Conservation (phyloP, 2,888 invertebrate species). For the Dascillus cervinus region DNA sequence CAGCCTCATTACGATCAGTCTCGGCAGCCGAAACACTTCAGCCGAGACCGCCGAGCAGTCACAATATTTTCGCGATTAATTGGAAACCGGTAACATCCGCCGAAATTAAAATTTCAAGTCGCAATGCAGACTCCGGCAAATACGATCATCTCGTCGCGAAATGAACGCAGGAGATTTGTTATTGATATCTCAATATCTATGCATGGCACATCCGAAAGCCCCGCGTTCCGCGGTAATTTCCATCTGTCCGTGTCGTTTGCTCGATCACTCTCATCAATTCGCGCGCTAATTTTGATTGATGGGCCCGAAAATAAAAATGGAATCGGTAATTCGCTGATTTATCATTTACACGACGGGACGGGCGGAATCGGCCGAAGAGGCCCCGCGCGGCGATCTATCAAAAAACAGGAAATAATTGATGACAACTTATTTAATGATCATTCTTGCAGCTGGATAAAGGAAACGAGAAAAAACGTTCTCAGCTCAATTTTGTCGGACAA, state of each 20-base stretch:
- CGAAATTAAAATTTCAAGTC: too few species aligned
- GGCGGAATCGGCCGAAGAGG: too few species aligned
- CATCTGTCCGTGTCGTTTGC: constrained; percentile 17
- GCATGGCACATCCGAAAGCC: constrained; percentile 23
- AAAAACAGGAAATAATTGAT: constrained; percentile 18
- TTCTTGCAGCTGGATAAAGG: constrained; percentile 13
- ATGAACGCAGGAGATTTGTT: too few species aligned
- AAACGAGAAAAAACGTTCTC: constrained; percentile 10
- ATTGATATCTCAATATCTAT: constrained; percentile 29
- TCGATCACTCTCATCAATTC: constrained; percentile 21
- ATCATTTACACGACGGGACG: too few species aligned
- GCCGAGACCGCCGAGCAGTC: too few species aligned
- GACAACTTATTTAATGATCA: constrained; percentile 20
- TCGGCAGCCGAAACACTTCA: too few species aligned
- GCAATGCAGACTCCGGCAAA: too few species aligned
- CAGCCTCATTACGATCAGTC: too few species aligned
- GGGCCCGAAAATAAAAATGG: constrained; percentile 2
- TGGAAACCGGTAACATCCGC: too few species aligned
- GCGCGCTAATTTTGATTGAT: constrained; percentile 18
- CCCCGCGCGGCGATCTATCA: constrained; percentile 10
- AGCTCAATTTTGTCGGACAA: constrained; percentile 18
- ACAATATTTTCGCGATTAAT: too few species aligned
- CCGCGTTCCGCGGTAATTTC: constrained; percentile 19
- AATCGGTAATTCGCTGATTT: not conserved
- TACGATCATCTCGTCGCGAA: too few species aligned